Evolutionary conservation across 1,140 invertebrate species (phyloP).

Genomic region (Drosophila pruinosa): DNA sequence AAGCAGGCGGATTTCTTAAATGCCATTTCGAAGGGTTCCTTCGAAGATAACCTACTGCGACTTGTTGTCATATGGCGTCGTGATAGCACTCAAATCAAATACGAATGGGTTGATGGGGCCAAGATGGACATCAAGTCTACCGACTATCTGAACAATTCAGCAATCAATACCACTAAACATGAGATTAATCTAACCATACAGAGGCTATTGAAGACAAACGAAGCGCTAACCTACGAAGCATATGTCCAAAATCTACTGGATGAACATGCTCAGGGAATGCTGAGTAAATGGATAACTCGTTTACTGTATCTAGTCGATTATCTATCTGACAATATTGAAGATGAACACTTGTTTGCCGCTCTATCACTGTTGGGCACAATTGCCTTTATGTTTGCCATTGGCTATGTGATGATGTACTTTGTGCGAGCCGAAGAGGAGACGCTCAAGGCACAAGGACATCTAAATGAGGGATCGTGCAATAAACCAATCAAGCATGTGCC

Average conservation of each 20-base stretch:
- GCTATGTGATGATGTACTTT: constrained; percentile 95
- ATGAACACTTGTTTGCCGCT: constrained; percentile 91
- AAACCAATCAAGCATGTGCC: constrained; percentile 52
- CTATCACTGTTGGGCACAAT: constrained; percentile 93
- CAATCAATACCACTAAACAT: constrained; percentile 89
- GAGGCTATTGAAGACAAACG: constrained; percentile 88
- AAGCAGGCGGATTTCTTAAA: constrained; percentile 77
- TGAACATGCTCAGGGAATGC: constrained; percentile 89
- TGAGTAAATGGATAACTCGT: constrained; percentile 88
- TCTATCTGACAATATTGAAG: constrained; percentile 88
- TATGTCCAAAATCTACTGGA: constrained; percentile 88
- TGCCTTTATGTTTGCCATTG: constrained; percentile 90
- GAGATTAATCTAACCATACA: constrained; percentile 89
- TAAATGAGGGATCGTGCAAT: constrained; percentile 45
- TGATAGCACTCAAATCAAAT: constrained; percentile 92
- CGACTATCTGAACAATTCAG: constrained; percentile 83
- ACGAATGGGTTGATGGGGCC: constrained; percentile 92
- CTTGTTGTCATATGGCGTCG: constrained; percentile 95
- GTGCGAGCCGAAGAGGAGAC: constrained; percentile 92
- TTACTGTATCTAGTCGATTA: constrained; percentile 89
- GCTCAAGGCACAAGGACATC: constrained; percentile 86
- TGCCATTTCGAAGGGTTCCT: constrained; percentile 82
- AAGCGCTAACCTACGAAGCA: constrained; percentile 89
- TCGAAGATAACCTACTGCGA: constrained; percentile 86
- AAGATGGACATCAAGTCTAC: constrained; percentile 81